Evolutionary conservation across 1,140 invertebrate genomes (phyloP).

Genomic region (Leucophenga varia): DNA sequence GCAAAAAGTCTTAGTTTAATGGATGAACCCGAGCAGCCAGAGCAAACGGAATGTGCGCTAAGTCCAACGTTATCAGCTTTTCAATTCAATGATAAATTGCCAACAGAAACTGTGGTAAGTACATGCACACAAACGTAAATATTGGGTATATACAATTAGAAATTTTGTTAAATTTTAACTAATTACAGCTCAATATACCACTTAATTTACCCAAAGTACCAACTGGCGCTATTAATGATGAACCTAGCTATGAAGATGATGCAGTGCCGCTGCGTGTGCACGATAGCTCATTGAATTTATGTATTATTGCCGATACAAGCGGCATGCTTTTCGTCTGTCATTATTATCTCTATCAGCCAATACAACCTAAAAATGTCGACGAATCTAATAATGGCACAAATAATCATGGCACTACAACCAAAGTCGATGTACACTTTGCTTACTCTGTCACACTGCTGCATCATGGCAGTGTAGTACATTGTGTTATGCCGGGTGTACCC

Average conservation of each 20-base stretch:
- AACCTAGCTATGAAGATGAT: conserved; percentile 74
- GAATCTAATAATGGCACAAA: conserved; percentile 34
- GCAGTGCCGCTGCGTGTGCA: conserved; percentile 75
- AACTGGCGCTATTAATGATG: conserved; percentile 56
- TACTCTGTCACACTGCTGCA: conserved; percentile 80
- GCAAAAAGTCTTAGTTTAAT: conserved; percentile 62
- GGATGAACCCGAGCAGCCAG: conserved; percentile 60
- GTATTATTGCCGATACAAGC: conserved; percentile 70
- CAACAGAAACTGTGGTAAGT: conserved; percentile 80
- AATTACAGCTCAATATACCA: conserved; percentile 75
- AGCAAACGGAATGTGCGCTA: conserved; percentile 19
- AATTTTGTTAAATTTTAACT: neutral
- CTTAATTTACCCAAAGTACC: conserved; percentile 75
- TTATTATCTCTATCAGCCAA: conserved; percentile 79
- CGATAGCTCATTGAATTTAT: conserved; percentile 77
- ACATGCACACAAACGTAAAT: neutral
- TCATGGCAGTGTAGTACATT: conserved; percentile 79
- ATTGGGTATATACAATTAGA: neutral
- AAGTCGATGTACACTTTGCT: conserved; percentile 74
- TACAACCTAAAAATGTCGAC: conserved; percentile 57
- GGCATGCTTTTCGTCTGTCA: conserved; percentile 81
- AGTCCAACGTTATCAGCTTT: conserved; percentile 75
- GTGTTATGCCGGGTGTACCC: conserved; percentile 75
- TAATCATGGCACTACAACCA: conserved; percentile 60
- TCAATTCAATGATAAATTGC: conserved; percentile 81